A percentile compares a stretch with the other conserved stretches of the same genome.
phyloP scores from a whole-genome alignment of 1,140 invertebrate species.

The Anoplolepis gracilipes region DNA sequence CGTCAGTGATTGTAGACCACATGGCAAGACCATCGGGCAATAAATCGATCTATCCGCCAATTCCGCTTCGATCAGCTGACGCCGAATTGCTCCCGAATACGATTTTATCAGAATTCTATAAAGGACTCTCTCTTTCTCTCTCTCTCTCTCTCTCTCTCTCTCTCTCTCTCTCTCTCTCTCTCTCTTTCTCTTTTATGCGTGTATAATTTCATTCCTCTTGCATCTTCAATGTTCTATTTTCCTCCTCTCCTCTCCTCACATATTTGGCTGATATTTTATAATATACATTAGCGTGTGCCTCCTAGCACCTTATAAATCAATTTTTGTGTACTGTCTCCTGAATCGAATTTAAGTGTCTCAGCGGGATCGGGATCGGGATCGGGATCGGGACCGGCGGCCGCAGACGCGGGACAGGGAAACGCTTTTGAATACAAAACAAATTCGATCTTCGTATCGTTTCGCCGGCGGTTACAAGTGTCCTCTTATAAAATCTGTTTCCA shows the following conservation, averaged over 20 bases:
- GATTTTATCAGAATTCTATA: slow-evolving; percentile 67
- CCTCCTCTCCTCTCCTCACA: not conserved
- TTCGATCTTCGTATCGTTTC: slow-evolving; percentile 28
- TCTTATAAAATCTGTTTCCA: slow-evolving; percentile 34
- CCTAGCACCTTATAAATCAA: slow-evolving; percentile 70
- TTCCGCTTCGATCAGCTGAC: slow-evolving; percentile 16
- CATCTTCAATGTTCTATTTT: not conserved
- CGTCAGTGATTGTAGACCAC: slow-evolving; percentile 37
- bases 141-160: not conserved
- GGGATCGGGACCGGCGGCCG: slow-evolving; percentile 35
- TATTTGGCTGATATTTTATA: slow-evolving; percentile 66
- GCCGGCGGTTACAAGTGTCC: not conserved
- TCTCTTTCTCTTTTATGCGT: too few relatives aligned
- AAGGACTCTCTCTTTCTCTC: not conserved
- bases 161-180: not conserved
- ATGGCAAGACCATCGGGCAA: not conserved
- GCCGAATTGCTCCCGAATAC: slow-evolving; percentile 14
- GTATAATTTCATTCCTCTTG: not conserved
- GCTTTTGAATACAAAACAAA: slow-evolving; percentile 67
- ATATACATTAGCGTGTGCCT: slow-evolving; percentile 66
- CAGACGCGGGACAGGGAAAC: slow-evolving; percentile 56
- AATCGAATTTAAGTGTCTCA: slow-evolving; percentile 69
- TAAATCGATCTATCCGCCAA: slow-evolving; percentile 59
- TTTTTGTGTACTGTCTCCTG: slow-evolving; percentile 58
- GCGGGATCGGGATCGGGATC: slow-evolving; percentile 50